A percentile compares a stretch with the other conserved stretches of the same genome.
These are phyloP conservation scores for Myotis vivesi DNA, from an alignment of 2,797 vertebrate species.

Conservation along the genomic window DNA sequence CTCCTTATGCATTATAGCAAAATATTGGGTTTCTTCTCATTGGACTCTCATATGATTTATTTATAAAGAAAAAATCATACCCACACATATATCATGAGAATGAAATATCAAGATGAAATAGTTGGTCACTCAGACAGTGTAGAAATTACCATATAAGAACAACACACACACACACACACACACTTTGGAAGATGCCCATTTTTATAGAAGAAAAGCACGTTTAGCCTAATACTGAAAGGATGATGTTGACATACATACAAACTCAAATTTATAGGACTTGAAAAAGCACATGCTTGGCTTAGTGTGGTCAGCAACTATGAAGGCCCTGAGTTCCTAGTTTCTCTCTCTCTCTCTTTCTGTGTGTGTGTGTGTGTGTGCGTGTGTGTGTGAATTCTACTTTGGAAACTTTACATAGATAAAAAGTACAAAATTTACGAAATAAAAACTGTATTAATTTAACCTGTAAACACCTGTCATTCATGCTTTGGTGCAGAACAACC, in stretches of 20 bases:
- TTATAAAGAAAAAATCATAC: constrained; percentile 7
- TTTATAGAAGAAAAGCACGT: not conserved
- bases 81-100: not conserved
- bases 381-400: not conserved
- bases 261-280: not conserved
- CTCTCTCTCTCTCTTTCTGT: not conserved
- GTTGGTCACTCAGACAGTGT: not conserved
- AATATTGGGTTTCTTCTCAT: constrained; percentile 5
- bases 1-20: not conserved
- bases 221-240: not conserved
- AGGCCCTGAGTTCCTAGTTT: not conserved
- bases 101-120: constrained; percentile 24
- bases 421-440: not conserved
- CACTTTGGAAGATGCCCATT: not conserved
- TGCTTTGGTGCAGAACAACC: not conserved
- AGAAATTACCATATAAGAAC: too few relatives aligned
- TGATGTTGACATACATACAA: not conserved
- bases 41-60: not conserved
- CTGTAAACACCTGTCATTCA: not conserved
- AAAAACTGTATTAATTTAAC: not conserved
- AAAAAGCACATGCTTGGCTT: not conserved
- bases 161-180: too few relatives aligned
- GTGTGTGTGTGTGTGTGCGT: not conserved
- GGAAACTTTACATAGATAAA: not conserved
- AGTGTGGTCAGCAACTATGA: not conserved